A percentile compares a stretch with the other conserved stretches of the same genome.
phyloP scores from a whole-genome alignment of 2,797 vertebrate species.

The Clarias fuscus region DNA sequence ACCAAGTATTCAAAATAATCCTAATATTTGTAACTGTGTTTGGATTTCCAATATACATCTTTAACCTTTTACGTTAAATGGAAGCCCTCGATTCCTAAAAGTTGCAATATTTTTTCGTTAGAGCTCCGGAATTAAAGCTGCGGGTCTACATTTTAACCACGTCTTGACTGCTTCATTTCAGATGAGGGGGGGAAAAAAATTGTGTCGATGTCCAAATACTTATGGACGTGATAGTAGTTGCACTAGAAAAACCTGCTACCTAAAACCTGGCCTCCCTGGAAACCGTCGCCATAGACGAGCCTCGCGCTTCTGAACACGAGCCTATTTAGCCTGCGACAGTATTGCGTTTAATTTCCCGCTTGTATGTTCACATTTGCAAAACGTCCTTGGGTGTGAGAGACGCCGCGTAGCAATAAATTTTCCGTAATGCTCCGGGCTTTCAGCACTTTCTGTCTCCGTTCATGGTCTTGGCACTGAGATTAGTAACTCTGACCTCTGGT shows the following conservation, averaged over 20 bases:
- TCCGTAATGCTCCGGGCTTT: conserved; percentile 7
- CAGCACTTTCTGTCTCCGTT: background rate
- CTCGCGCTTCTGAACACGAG: background rate
- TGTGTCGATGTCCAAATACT: too few species aligned
- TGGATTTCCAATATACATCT: too few species aligned
- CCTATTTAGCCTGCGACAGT: background rate
- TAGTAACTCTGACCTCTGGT: conserved; percentile 18
- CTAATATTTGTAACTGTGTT: too few species aligned
- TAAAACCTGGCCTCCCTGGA: background rate
- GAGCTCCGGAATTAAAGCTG: too few species aligned
- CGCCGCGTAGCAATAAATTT: background rate
- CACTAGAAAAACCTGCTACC: background rate
- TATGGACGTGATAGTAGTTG: too few species aligned
- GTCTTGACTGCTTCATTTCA: too few species aligned
- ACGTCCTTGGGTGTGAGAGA: background rate
- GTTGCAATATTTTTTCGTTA: too few species aligned
- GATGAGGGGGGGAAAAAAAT: too few species aligned
- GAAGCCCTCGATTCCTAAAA: too few species aligned
- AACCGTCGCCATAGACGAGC: background rate
- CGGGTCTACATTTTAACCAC: too few species aligned
- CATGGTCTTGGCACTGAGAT: conserved; percentile 17
- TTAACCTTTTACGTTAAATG: too few species aligned
- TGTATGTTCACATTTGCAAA: background rate
- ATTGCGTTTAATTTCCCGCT: background rate
- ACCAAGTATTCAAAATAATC: too few species aligned